Percentiles rank a stretch among this genome's conserved stretches.
phyloP scores from a whole-genome alignment of 2,797 vertebrate species.

The Aratinga solstitialis region DNA sequence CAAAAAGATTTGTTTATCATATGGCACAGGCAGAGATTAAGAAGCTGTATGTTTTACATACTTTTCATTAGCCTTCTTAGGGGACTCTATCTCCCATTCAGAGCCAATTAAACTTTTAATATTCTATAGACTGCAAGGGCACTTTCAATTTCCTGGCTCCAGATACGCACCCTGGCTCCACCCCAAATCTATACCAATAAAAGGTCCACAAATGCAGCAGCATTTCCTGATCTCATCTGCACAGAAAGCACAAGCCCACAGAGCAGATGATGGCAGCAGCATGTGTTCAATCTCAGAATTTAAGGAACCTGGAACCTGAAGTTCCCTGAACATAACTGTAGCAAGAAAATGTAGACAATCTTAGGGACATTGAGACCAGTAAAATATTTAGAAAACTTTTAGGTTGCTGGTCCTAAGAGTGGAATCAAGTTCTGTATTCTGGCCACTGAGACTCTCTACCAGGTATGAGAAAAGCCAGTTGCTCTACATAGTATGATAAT shows the following conservation, averaged over 20 bases:
- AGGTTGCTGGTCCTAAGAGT: not conserved
- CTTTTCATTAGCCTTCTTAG: constrained; percentile 8
- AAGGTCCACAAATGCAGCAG: not conserved
- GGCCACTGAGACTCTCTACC: fast-evolving
- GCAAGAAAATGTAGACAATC: not conserved
- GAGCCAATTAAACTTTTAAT: not conserved
- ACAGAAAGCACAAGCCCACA: not conserved
- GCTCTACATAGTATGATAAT: not conserved
- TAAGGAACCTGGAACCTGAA: not conserved
- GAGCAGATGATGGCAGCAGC: not conserved
- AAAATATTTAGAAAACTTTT: not conserved
- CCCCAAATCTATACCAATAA: constrained; percentile 12
- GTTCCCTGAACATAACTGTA: not conserved
- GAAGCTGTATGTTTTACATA: not conserved
- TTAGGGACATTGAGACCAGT: not conserved
- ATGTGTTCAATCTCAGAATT: not conserved
- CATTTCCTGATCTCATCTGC: not conserved
- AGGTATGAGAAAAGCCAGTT: not conserved
- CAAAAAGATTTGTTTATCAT: constrained; percentile 1
- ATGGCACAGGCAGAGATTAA: not conserved
- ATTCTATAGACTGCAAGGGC: not conserved
- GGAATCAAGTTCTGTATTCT: not conserved
- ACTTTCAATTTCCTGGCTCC: constrained; percentile 10
- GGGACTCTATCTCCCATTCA: not conserved
- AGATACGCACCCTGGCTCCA: not conserved